phyloP scores from a whole-genome alignment of 2,888 invertebrate species.

The Mythimna impura region DNA sequence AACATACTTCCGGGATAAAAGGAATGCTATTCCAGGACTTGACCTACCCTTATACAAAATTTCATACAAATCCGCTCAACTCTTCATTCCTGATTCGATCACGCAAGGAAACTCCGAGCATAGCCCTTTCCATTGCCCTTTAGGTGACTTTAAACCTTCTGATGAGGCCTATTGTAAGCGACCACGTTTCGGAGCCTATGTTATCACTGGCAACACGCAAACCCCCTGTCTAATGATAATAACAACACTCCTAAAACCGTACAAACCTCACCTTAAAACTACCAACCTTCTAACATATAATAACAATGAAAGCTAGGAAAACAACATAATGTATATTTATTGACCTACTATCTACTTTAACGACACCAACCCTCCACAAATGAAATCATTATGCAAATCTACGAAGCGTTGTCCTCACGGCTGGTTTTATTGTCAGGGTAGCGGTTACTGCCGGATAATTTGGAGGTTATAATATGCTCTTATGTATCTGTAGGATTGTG shows the following conservation, averaged over 20 bases:
- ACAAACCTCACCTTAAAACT: neutral
- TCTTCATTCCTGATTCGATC: no score
- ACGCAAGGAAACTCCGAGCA: no score
- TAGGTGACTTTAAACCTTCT: no score
- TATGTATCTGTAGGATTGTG: neutral
- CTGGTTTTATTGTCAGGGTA: constrained; percentile 41
- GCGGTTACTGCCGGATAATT: constrained; percentile 46
- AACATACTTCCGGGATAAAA: no score
- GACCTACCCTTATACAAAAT: no score
- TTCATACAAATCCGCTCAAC: no score
- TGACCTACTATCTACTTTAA: constrained; percentile 33
- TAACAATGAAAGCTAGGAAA: constrained; percentile 15
- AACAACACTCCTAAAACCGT: neutral
- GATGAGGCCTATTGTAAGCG: no score
- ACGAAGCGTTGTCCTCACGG: constrained; percentile 40
- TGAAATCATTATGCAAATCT: constrained; percentile 66
- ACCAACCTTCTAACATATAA: neutral
- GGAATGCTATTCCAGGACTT: no score
- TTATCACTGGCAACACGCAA: no score
- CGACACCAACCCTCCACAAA: constrained; percentile 42
- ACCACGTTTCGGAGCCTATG: no score
- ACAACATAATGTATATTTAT: constrained; percentile 22
- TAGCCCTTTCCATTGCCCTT: no score
- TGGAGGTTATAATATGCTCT: constrained; percentile 18
- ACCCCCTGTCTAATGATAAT: neutral